These are phyloP conservation scores for Proales similis DNA, from an alignment of 1,140 invertebrate species.

Conservation along the genomic window DNA sequence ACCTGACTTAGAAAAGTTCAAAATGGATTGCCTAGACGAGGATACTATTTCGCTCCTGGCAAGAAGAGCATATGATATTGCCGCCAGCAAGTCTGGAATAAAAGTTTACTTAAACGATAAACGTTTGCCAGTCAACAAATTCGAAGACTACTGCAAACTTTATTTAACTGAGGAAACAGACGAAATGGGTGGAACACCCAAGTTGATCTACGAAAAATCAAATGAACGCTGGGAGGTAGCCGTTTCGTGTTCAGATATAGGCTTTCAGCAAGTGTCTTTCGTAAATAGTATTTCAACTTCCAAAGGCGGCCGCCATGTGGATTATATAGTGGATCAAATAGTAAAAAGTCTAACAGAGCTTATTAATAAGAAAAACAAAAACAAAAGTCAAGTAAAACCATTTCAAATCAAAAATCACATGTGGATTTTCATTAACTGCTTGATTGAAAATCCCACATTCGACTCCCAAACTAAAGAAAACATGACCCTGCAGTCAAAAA, in stretches of 20 bases:
- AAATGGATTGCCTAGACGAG: constrained; percentile 83
- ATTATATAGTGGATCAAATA: constrained; percentile 82
- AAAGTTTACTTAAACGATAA: constrained; percentile 89
- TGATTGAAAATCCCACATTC: constrained; percentile 98
- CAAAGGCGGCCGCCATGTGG: constrained; percentile 95
- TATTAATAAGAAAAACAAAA: constrained; percentile 67
- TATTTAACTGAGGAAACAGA: constrained; percentile 70
- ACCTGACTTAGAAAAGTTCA: constrained; percentile 90
- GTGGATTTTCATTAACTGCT: constrained; percentile 95
- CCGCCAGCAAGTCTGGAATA: constrained; percentile 75
- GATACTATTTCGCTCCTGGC: constrained; percentile 88
- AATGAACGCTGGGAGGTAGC: constrained; percentile 93
- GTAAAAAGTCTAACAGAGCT: constrained; percentile 76
- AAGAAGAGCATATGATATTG: constrained; percentile 87
- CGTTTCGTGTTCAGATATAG: constrained; percentile 73
- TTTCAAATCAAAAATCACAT: constrained; percentile 89
- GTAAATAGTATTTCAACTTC: constrained; percentile 99
- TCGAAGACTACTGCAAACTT: constrained; percentile 93
- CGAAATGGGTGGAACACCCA: constrained; percentile 67
- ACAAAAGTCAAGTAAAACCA: constrained; percentile 69
- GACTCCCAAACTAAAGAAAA: constrained; percentile 99
- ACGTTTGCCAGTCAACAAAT: constrained; percentile 77
- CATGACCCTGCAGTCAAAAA: constrained; percentile 90
- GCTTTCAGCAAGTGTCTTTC: constrained; percentile 97
- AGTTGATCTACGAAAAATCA: constrained; percentile 75